Evolutionary conservation across 2,888 invertebrate species (phyloP).

Genomic region (Lasioglossum oenotherae): DNA sequence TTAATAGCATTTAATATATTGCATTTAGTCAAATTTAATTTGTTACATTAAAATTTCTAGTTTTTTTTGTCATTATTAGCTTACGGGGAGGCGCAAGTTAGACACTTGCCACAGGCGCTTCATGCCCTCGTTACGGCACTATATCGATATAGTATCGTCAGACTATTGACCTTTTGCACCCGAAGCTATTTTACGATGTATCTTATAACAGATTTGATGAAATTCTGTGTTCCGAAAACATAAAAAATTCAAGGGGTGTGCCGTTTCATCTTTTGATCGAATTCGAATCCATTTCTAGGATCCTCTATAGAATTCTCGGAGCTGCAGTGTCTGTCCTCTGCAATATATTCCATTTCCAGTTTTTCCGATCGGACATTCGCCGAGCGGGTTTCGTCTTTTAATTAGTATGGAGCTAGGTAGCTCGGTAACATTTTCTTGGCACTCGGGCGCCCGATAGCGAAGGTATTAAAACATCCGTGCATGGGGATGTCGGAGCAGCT

Average conservation of each 20-base stretch:
- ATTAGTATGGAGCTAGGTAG: neutral
- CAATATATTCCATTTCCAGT: neutral
- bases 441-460: neutral
- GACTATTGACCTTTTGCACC: too few relatives aligned
- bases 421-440: neutral
- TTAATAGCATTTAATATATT: too few relatives aligned
- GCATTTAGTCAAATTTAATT: too few relatives aligned
- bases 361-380: neutral
- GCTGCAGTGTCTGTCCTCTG: neutral
- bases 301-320: neutral
- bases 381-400: neutral
- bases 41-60: too few relatives aligned
- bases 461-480: constrained; percentile 12
- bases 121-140: too few relatives aligned
- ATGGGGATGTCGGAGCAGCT: neutral
- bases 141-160: too few relatives aligned
- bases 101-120: too few relatives aligned
- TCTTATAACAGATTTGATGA: too few relatives aligned
- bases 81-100: too few relatives aligned
- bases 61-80: too few relatives aligned
- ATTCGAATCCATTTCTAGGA: neutral
- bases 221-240: neutral
- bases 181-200: too few relatives aligned
- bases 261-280: neutral
- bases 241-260: neutral